phyloP scores from a whole-genome alignment of 2,113 vertebrate species.

The Micronycteris hirsuta region DNA sequence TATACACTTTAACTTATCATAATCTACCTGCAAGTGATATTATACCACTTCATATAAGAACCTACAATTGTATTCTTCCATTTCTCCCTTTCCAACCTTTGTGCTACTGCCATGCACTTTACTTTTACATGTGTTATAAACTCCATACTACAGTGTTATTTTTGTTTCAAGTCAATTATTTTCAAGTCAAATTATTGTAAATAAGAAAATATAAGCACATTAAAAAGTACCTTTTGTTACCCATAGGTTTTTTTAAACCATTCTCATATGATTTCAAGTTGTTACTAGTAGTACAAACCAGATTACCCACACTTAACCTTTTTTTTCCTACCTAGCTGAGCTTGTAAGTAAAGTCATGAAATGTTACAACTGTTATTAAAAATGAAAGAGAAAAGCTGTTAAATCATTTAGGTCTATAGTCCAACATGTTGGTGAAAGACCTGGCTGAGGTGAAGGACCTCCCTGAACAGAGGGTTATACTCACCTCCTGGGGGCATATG shows the following conservation, averaged over 20 bases:
- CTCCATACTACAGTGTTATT: neutral
- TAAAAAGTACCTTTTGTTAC: neutral
- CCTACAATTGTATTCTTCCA: neutral
- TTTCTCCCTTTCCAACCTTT: neutral
- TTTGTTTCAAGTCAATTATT: neutral
- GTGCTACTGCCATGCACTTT: neutral
- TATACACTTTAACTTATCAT: neutral
- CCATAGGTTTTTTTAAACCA: neutral
- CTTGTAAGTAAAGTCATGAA: neutral
- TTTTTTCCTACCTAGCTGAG: neutral
- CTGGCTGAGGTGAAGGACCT: neutral
- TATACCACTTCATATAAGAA: neutral
- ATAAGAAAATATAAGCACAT: neutral
- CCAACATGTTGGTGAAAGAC: neutral
- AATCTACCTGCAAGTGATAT: neutral
- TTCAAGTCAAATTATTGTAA: neutral
- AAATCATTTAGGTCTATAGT: neutral
- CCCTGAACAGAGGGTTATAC: neutral
- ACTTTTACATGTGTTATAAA: neutral
- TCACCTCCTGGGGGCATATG: neutral
- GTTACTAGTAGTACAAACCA: neutral
- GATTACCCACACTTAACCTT: neutral
- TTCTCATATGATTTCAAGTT: neutral
- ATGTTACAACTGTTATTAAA: neutral
- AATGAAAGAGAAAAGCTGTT: neutral